These are phyloP conservation scores for Diadophis punctatus DNA, from an alignment of 2,113 vertebrate species.

Conservation along the genomic window DNA sequence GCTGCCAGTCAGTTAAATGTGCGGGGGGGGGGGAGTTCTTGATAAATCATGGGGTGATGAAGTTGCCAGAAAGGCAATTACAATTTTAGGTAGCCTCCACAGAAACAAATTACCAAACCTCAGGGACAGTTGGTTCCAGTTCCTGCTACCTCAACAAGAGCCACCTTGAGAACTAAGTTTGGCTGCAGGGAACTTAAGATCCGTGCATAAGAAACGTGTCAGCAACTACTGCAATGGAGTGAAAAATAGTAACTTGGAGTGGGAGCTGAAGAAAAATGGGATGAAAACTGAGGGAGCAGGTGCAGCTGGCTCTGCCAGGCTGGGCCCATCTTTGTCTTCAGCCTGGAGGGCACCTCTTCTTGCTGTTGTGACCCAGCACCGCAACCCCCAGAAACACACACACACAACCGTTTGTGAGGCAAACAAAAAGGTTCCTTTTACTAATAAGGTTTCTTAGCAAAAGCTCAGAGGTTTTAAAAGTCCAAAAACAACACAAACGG, in stretches of 20 bases:
- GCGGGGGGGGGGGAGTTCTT: neutral
- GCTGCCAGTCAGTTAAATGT: neutral
- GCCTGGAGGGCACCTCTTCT: neutral
- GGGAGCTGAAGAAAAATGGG: too few species aligned
- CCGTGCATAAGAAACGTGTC: neutral
- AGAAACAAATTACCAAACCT: neutral
- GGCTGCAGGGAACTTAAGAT: neutral
- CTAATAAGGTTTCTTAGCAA: too few species aligned
- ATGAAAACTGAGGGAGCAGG: too few species aligned
- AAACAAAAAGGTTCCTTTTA: too few species aligned
- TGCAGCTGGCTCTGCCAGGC: neutral
- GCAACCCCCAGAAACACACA: too few species aligned
- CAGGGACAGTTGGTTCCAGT: neutral
- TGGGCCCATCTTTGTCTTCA: neutral
- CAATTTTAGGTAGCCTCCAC: neutral
- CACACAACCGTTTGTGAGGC: too few species aligned
- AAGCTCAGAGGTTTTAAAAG: too few species aligned
- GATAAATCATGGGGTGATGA: neutral
- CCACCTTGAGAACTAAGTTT: neutral
- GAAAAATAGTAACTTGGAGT: too few species aligned
- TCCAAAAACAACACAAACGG: too few species aligned
- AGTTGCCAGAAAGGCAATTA: neutral
- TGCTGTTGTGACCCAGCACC: too few species aligned
- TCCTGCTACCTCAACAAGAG: neutral
- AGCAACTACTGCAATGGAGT: too few species aligned